Base-by-base conservation (phyloP, 2,113 vertebrate species). In the Mormoops blainvillei region DNA sequence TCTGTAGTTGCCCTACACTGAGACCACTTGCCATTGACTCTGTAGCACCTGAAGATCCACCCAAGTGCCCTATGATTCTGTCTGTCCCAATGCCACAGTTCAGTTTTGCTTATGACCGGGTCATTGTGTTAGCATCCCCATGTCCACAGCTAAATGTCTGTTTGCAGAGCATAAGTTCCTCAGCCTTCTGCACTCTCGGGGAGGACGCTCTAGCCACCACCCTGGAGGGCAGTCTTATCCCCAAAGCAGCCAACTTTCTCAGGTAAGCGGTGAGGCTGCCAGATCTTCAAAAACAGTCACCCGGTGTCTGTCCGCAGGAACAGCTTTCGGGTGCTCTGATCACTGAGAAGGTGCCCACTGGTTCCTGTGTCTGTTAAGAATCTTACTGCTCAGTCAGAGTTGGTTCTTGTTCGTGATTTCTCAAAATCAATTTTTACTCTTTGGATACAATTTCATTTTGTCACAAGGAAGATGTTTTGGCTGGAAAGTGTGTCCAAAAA, bases 371-470 rank as follows among this genome's bases (percentile, higher is more conserved):
- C 14, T 67, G 56, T 73, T 19, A 45, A 9, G 33, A 36, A 58
- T 77, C 77, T 56, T 48, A n/a, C n/a, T n/a, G n/a, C n/a, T 87
- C 28, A 68, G 45, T 86, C 48, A 56, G 33, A 68, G 63, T 70
- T 83, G n/a, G n/a, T 58, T 77, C 20, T 16, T 48, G 1, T 70
- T 26, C 38, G 1, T 73, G 11, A 71, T 58, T 41, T 63, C 38
- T 43, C 26, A 67, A 41, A 41, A 73, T 48, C 26, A 26, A 2
- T 74, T 58, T 87, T 83, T 58, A 84, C 16, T 67, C 36, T 87
- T 86, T 31, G 16, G 63, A 48, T 78, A 80, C 81, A 95, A 43
- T 31, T 76, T 71, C 38, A 63, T 92, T 90, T 93, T 96, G 48
- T 83, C n/a, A 45, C 22, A 65, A 88, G 28, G 31, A 94, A 94